Evolutionary conservation across 2,113 vertebrate genomes (phyloP).

Genomic region (Leuciscus idus): DNA sequence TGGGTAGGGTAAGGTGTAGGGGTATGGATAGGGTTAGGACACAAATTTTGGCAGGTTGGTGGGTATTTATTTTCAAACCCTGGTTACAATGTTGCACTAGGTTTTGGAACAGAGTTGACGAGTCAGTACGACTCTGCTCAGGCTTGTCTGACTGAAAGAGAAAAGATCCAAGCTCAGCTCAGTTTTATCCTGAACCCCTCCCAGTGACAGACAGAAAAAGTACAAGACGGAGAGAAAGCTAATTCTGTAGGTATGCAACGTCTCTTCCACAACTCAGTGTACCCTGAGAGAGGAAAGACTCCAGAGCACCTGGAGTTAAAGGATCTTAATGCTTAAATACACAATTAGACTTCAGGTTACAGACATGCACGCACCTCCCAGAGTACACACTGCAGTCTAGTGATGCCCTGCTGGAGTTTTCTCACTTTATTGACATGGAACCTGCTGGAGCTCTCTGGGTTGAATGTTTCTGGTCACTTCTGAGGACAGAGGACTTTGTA

Average conservation of each 20-base stretch:
- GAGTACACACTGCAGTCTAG: constrained; percentile 14
- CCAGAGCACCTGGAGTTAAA: constrained; percentile 7
- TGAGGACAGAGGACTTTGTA: not conserved
- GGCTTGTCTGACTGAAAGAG: constrained; percentile 40
- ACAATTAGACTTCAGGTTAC: constrained; percentile 13
- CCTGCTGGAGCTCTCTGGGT: not conserved
- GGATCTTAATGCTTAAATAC: constrained; percentile 26
- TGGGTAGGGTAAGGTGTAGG: no score
- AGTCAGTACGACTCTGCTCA: constrained; percentile 11
- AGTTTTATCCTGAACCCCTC: constrained; percentile 35
- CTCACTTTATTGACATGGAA: constrained; percentile 36
- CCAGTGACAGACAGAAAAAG: constrained; percentile 32
- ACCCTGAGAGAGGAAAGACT: constrained; percentile 27
- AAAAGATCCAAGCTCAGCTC: constrained; percentile 31
- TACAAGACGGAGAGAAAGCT: constrained; percentile 38
- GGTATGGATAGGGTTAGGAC: no score
- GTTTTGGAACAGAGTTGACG: not conserved
- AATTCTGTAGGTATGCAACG: constrained; percentile 48
- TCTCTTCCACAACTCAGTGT: constrained; percentile 36
- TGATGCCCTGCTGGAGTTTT: constrained; percentile 13
- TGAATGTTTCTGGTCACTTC: constrained; percentile 34
- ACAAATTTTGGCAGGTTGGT: not conserved
- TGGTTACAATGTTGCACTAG: not conserved
- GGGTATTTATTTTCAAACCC: constrained; percentile 1
- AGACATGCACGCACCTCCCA: constrained; percentile 38